phyloP scores from a whole-genome alignment of 2,797 vertebrate genomes.

The Chelon auratus region DNA sequence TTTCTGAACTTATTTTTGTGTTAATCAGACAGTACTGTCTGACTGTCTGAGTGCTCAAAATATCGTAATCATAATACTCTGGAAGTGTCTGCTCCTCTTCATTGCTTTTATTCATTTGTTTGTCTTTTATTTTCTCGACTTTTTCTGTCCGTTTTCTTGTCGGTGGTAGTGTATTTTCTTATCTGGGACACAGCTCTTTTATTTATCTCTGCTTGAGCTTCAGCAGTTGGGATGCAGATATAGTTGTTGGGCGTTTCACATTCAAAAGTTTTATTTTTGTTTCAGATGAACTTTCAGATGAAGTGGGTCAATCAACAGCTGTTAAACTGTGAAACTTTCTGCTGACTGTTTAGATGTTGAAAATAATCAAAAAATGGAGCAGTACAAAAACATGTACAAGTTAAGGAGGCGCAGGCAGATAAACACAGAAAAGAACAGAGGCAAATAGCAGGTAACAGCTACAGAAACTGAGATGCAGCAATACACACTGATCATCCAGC shows the following conservation, averaged over 20 bases:
- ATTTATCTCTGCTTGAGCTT: no score
- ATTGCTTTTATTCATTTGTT: no score
- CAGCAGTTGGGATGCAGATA: neutral
- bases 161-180: neutral
- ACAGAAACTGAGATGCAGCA: constrained; percentile 42
- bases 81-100: no score
- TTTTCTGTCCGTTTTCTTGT: no score
- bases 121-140: no score
- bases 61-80: no score
- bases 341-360: neutral
- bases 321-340: constrained; percentile 3
- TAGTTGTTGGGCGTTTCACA: neutral
- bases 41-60: no score
- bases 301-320: neutral
- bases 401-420: neutral
- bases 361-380: neutral
- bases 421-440: neutral
- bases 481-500: constrained; percentile 60
- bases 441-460: neutral
- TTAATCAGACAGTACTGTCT: no score
- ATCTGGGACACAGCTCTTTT: no score
- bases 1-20: no score
- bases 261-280: no score
- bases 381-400: constrained; percentile 7
- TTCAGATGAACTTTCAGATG: neutral